phyloP scores from a whole-genome alignment of 1,140 invertebrate genomes.

The Acyrthosiphon pisum region DNA sequence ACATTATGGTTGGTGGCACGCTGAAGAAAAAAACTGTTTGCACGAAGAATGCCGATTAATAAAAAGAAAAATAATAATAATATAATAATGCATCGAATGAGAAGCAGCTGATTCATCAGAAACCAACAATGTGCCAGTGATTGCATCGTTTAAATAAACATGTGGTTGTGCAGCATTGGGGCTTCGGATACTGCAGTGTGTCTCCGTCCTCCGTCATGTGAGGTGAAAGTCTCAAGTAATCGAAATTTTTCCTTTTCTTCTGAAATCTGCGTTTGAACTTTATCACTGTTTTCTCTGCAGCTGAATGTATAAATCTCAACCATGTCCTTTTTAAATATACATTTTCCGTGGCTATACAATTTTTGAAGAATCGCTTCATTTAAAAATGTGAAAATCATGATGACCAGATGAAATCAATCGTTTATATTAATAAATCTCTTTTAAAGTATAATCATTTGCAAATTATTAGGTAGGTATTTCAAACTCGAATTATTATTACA shows the following conservation, averaged over 20 bases:
- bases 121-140: slow-evolving; percentile 44
- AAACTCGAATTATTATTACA: background rate
- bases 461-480: background rate
- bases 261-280: slow-evolving; percentile 10
- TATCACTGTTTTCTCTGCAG: background rate
- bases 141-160: slow-evolving; percentile 52
- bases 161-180: background rate
- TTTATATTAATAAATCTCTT: background rate
- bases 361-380: background rate
- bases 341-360: background rate
- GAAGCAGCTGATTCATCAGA: slow-evolving; percentile 36
- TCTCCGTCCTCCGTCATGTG: background rate
- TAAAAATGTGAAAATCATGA: slow-evolving; percentile 29
- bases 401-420: background rate
- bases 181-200: background rate
- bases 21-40: background rate
- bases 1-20: background rate
- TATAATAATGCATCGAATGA: background rate
- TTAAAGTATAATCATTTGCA: too few relatives aligned
- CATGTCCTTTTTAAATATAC: background rate
- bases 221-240: slow-evolving; percentile 9
- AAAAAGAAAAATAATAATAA: background rate
- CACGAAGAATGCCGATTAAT: background rate
- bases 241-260: slow-evolving; percentile 1
- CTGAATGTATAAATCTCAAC: background rate